These are phyloP conservation scores for Teinopalpus imperialis DNA, from an alignment of 2,888 invertebrate species.

Conservation along the genomic window DNA sequence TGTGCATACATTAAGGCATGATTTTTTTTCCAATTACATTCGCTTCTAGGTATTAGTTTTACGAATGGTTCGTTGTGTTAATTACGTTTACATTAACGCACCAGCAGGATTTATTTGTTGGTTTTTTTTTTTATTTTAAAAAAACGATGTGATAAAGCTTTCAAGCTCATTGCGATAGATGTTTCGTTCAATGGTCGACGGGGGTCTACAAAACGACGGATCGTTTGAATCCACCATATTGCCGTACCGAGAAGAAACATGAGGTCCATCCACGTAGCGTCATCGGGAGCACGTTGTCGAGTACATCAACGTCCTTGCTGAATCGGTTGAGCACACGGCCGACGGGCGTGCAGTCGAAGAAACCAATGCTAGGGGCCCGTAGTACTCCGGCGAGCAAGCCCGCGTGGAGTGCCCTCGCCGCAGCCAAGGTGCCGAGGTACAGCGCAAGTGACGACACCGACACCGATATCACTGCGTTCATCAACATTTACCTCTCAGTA, in stretches of 20 bases:
- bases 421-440: conserved; percentile 85
- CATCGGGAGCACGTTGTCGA: conserved; percentile 87
- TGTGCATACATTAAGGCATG: too few species aligned
- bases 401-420: conserved; percentile 84
- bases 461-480: conserved; percentile 83
- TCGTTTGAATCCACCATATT: too few species aligned
- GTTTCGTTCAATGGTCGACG: too few species aligned
- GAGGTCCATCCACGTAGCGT: conserved; percentile 87
- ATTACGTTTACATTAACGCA: too few species aligned
- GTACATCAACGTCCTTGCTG: conserved; percentile 87
- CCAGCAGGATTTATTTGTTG: too few species aligned
- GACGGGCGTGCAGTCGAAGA: conserved; percentile 91
- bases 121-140: too few species aligned
- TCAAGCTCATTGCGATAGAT: too few species aligned
- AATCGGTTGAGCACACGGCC: conserved; percentile 91
- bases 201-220: too few species aligned
- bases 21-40: too few species aligned
- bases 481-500: conserved; percentile 22
- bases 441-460: conserved; percentile 85
- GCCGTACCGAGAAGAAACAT: conserved; percentile 84
- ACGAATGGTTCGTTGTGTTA: too few species aligned
- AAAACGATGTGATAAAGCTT: too few species aligned
- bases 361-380: conserved; percentile 85
- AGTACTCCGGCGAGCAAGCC: conserved; percentile 84
- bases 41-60: too few species aligned